Conservation (phyloP, 1,140 invertebrate species). For the roundworm (Caenorhabditis elegans) region WBcel235 BX284606.5:8516001-8516500, state of each 20-base stretch:
- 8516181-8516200: conserved; percentile 14
- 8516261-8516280: conserved; percentile 32
- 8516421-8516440: not conserved
- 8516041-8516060: too few relatives aligned
- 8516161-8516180: not conserved
- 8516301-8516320: not conserved
- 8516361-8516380: conserved; percentile 14
- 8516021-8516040: not conserved
- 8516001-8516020: not conserved
- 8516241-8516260: not conserved
- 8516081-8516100: not conserved
- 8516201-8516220: not conserved
- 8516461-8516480: not conserved
- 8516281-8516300: conserved; percentile 16
- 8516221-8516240: not conserved
- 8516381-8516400: not conserved
- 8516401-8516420: conserved; percentile 3
- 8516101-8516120: not conserved
- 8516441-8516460: not conserved
- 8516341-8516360: not conserved
- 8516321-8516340: not conserved
- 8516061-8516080: too few relatives aligned
- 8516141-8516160: not conserved
- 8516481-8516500: too few relatives aligned
- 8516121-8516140: not conserved